Evolutionary conservation across 2,113 vertebrate species (phyloP).

Genomic region (Embiotoca jacksoni): DNA sequence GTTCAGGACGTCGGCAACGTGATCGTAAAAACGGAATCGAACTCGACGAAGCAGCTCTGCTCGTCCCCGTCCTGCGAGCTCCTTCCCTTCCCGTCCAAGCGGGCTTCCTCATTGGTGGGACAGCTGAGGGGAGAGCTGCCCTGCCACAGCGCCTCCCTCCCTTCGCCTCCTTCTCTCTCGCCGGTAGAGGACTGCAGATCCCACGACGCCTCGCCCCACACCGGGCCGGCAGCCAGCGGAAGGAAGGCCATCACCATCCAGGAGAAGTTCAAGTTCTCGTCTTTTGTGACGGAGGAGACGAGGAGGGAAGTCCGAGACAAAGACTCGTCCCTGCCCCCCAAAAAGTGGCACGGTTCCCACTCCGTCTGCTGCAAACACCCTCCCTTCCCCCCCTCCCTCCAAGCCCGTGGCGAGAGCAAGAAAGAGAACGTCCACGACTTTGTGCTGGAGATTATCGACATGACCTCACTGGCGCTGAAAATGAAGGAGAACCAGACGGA

Average conservation of each 20-base stretch:
- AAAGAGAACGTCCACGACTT: conserved; percentile 91
- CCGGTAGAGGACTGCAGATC: conserved; percentile 68
- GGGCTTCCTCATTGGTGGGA: conserved; percentile 75
- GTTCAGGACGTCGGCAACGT: conserved; percentile 75
- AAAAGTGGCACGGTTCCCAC: conserved; percentile 41
- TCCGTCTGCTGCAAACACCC: conserved; percentile 83
- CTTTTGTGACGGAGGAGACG: conserved; percentile 78
- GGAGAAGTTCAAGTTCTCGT: conserved; percentile 76
- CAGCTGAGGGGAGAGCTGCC: conserved; percentile 84
- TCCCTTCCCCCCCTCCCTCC: conserved; percentile 55
- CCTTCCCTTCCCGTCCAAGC: conserved; percentile 52
- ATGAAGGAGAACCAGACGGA: conserved; percentile 89
- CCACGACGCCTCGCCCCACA: conserved; percentile 4
- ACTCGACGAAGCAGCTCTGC: not conserved
- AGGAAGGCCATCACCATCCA: conserved; percentile 76
- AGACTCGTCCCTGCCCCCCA: conserved; percentile 26
- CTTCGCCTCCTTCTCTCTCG: conserved; percentile 65
- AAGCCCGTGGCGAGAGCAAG: conserved; percentile 58
- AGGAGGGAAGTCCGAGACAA: conserved; percentile 61
- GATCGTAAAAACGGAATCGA: conserved; percentile 68
- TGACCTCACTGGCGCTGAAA: conserved; percentile 92
- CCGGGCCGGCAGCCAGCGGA: not conserved
- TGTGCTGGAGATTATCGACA: conserved; percentile 95
- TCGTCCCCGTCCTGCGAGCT: conserved; percentile 53
- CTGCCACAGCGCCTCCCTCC: conserved; percentile 74